Evolutionary conservation across 2,113 vertebrate species (phyloP), one percentile per base, ranked within the genome.

Genomic region (Daubentonia madagascariensis): DNA sequence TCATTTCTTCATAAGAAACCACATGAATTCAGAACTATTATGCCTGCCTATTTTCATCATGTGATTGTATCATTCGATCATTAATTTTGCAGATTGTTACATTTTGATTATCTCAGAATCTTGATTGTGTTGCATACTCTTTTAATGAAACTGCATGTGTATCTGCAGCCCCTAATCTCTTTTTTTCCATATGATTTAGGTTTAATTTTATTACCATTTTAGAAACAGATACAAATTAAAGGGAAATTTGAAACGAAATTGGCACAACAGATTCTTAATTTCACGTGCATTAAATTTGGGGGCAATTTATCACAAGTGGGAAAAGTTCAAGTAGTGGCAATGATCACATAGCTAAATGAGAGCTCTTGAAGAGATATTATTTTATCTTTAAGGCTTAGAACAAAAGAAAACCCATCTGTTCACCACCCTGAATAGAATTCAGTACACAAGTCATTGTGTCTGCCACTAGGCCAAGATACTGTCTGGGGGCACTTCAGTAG

Each of bases 221-320:
- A 75, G 85, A 92, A 93, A 89, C 80, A 93, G 85, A 92, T 68
- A 80, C 89, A 95, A 78, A 92, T 93, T 81, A 96, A 68, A 91
- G n/a, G 50, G 35, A 93, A 86, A 93, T 90, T 57, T 81, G 73
- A 75, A 90, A 37, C 85, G 48, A 57, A 54, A 92, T 67, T 75
- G 78, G 67, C 37, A 95, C 65, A 76, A 90, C 40, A 48, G 10
- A 32, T 81, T 93, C 52, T 90, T 79, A 76, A 1, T 86, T 93
- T 81, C 37, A 57, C 57, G 43, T 63, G 16, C n/a, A 85, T 86
- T 92, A 75, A 86, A 63, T 57, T 17, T 80, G 52, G 37, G 85
- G n/a, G 59, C 48, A 85, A 83, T 83, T 93, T 63, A 90, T 70
- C 17, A 23, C 32, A 93, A 93, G 43, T 81, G 59, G 73, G 32